Base-by-base conservation (phyloP, 2,113 vertebrate species). In the Phycodurus eques region DNA sequence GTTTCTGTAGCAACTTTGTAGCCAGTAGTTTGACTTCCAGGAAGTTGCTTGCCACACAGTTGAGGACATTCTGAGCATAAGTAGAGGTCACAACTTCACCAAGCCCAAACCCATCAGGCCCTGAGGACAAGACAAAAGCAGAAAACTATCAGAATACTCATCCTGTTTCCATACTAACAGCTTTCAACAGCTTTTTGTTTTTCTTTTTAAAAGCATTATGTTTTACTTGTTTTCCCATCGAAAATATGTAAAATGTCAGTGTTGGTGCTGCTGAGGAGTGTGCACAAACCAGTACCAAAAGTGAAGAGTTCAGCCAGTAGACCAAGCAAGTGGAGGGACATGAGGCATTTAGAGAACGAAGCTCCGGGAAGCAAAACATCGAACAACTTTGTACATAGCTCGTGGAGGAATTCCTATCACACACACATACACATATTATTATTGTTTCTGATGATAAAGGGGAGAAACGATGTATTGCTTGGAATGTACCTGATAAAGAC, bases 11-110 rank as follows among this genome's bases (percentile, higher is more conserved):
- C 73, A 99, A 89, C 8, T 86, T 83, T 59, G 94, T 94, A 1
- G 96, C 94, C 77, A 97, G 89, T 43, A 92, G 82, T 88, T 99
- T 98, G 65, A 99, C 94, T 84, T 98, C 96, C 80, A 98, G 93
- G 87, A 98, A 99, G 85, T 96, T 98, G 91, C 94, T 98, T 76
- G 94, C 89, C 6, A 98, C 88, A 73, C 95, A 96, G 82, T 89
- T 91, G 67, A 98, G 87, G 72, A 99, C 92, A 68, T 90, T 93
- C 75, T 88, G 93, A 73, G 95, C 92, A 74, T 92, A 92, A 53
- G 70, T 8, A 74, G 77, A 79, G 79, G 93, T 91, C 19, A 99
- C 91, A 31, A 92, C 93, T 15, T 92, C 85, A 27, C 93, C 88
- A 11, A 99, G 79, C 20, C 89, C 91, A 79, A 97, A 95, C 17